phyloP scores from a whole-genome alignment of 2,888 invertebrate genomes.

The Ceriagrion tenellum region DNA sequence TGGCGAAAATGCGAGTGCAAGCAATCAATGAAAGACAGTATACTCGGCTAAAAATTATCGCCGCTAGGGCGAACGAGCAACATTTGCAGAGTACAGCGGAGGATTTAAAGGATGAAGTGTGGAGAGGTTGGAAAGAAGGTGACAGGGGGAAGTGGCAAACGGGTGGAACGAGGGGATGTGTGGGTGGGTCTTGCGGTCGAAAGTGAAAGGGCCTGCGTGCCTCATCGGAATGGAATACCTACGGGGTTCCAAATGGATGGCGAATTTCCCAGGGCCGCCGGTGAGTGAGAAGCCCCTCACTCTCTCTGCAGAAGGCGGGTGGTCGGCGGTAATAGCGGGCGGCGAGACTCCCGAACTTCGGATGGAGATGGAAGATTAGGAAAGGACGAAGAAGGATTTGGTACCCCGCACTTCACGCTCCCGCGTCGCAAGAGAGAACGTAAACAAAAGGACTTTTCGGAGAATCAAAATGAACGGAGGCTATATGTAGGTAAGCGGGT shows the following conservation, averaged over 20 bases:
- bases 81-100: background rate
- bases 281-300: background rate
- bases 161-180: background rate
- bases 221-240: conserved; percentile 54
- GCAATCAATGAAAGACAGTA: too few relatives aligned
- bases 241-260: conserved; percentile 53
- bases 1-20: too few relatives aligned
- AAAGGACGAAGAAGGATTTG: too few relatives aligned
- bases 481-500: background rate
- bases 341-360: too few relatives aligned
- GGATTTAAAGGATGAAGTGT: background rate
- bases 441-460: background rate
- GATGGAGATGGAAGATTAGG: too few relatives aligned
- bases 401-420: too few relatives aligned
- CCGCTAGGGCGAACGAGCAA: background rate
- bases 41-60: too few relatives aligned
- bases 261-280: conserved; percentile 37
- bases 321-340: conserved; percentile 14
- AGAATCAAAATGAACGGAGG: background rate
- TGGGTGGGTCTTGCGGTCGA: conserved; percentile 43
- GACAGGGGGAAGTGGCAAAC: background rate
- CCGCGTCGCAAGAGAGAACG: background rate
- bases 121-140: background rate
- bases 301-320: background rate
- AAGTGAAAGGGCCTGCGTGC: conserved; percentile 64